A percentile compares a stretch with the other conserved stretches of the same genome.
Evolutionary conservation across 2,888 invertebrate species (phyloP).

Genomic region (Brachynemurus nebulosus): DNA sequence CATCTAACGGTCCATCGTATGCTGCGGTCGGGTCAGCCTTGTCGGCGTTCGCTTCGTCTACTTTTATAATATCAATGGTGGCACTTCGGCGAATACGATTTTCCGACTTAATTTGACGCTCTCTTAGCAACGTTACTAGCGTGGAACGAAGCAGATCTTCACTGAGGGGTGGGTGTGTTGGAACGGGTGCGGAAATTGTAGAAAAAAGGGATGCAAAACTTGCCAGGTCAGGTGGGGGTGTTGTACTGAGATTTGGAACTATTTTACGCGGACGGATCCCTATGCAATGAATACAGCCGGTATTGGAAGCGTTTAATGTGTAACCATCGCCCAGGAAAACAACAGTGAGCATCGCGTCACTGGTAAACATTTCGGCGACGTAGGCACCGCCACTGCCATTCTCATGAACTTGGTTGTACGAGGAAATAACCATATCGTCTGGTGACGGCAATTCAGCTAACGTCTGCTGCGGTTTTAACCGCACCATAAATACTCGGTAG

Average conservation of each 20-base stretch:
- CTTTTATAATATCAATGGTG: constrained; percentile 10
- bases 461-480: constrained; percentile 46
- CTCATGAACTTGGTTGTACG: constrained; percentile 59
- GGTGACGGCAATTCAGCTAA: constrained; percentile 54
- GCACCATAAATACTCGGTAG: constrained; percentile 63
- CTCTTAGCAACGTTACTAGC: neutral
- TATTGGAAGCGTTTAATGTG: constrained; percentile 26
- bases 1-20: constrained; percentile 60
- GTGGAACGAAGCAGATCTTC: constrained; percentile 1
- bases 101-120: constrained; percentile 23
- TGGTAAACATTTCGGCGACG: constrained; percentile 71
- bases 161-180: neutral
- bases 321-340: constrained; percentile 60
- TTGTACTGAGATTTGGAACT: neutral
- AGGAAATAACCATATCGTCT: constrained; percentile 50
- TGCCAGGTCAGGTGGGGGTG: no score
- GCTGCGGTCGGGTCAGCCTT: constrained; percentile 31
- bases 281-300: constrained; percentile 35
- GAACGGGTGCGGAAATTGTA: neutral
- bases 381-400: constrained; percentile 62
- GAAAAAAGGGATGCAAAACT: no score
- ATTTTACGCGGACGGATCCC: constrained; percentile 31
- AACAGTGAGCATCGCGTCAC: constrained; percentile 47
- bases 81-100: constrained; percentile 13
- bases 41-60: constrained; percentile 7